Conservation (phyloP, 2,888 invertebrate genomes). For the Rhagonycha fulva region DNA sequence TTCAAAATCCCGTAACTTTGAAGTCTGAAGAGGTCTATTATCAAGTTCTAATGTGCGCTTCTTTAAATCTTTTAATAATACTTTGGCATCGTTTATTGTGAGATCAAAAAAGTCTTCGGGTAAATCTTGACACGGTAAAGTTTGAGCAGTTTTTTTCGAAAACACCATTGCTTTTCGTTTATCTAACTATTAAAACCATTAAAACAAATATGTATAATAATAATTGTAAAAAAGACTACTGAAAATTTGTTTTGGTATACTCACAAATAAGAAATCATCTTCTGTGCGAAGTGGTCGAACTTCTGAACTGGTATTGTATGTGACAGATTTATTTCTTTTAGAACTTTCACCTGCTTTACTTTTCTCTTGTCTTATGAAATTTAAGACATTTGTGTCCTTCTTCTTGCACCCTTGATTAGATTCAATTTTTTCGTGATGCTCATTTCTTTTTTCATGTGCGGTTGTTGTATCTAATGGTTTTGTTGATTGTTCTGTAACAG, state of each 20-base stretch:
- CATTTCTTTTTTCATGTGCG: not conserved
- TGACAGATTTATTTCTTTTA: constrained; percentile 27
- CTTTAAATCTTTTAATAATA: constrained; percentile 74
- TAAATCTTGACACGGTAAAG: constrained; percentile 70
- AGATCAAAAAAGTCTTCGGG: constrained; percentile 90
- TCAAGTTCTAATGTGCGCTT: constrained; percentile 67
- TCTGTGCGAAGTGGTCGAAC: constrained; percentile 19
- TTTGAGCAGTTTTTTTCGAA: constrained; percentile 64
- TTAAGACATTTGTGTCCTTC: constrained; percentile 23
- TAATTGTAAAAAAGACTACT: constrained; percentile 11
- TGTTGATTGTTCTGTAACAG: not conserved
- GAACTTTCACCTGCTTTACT: constrained; percentile 31
- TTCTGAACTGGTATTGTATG: not conserved
- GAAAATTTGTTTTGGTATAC: constrained; percentile 33
- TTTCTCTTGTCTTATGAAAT: constrained; percentile 38
- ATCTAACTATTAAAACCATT: constrained; percentile 72
- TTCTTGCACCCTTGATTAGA: not conserved
- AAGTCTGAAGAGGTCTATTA: constrained; percentile 74
- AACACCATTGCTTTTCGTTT: constrained; percentile 77
- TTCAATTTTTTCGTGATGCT: not conserved
- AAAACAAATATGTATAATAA: constrained; percentile 37
- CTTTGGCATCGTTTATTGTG: constrained; percentile 79
- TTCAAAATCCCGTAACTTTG: constrained; percentile 64
- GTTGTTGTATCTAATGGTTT: not conserved
- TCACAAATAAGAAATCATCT: constrained; percentile 54